phyloP scores from a whole-genome alignment of 2,113 vertebrate species.

The Eolophus roseicapilla region DNA sequence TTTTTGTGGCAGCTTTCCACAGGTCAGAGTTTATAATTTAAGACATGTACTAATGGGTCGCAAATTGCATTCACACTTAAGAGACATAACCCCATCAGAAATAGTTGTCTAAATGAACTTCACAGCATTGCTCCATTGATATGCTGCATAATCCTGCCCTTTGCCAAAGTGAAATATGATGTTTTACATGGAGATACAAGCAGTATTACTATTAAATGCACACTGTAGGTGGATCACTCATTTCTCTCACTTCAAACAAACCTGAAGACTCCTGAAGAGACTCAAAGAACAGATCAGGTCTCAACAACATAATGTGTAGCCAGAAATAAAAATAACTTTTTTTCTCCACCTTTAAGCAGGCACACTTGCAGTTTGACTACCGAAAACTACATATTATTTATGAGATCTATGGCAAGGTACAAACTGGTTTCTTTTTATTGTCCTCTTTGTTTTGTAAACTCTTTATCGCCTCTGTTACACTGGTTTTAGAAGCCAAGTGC shows the following conservation, averaged over 20 bases:
- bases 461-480: neutral
- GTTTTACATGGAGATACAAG: neutral
- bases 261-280: neutral
- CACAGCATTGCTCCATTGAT: neutral
- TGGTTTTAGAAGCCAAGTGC: neutral
- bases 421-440: neutral
- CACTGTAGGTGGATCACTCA: neutral
- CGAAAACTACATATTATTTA: neutral
- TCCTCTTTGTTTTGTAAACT: neutral
- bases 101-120: neutral
- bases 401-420: neutral
- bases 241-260: neutral
- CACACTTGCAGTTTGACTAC: neutral
- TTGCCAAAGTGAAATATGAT: neutral
- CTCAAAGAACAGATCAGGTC: neutral
- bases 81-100: neutral
- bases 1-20: neutral
- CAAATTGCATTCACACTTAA: neutral
- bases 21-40: neutral
- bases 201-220: neutral
- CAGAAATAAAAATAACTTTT: neutral
- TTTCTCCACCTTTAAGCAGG: neutral
- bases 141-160: neutral
- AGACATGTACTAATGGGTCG: neutral
- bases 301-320: neutral